Conservation (phyloP, 2,888 invertebrate genomes). For the Pediacus dermestoides region DNA sequence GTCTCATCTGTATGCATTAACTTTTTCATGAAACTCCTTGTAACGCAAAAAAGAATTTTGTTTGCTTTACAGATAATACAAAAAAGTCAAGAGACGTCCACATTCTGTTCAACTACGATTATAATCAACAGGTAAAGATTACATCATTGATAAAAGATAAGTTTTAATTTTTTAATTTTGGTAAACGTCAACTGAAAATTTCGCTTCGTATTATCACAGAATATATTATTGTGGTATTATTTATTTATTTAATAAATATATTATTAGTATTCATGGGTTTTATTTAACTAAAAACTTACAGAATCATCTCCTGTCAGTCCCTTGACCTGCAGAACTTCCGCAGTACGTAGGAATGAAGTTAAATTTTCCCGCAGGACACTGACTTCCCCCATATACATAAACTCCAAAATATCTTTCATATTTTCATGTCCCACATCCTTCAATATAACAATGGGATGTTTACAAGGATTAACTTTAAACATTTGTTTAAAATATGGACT, state of each 20-base stretch:
- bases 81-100: no score
- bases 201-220: no score
- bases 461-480: slow-evolving; percentile 69
- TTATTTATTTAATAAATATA: background rate
- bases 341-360: slow-evolving; percentile 66
- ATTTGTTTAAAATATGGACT: slow-evolving; percentile 75
- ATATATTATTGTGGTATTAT: no score
- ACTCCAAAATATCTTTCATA: slow-evolving; percentile 65
- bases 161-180: no score
- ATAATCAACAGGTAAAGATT: no score
- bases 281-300: slow-evolving; percentile 35
- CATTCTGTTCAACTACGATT: no score
- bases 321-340: slow-evolving; percentile 67
- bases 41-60: no score
- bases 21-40: no score
- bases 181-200: no score
- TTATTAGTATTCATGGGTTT: background rate
- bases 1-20: no score
- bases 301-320: slow-evolving; percentile 58
- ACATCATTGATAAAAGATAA: no score
- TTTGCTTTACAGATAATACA: no score
- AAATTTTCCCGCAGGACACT: slow-evolving; percentile 68
- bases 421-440: slow-evolving; percentile 68
- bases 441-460: slow-evolving; percentile 70
- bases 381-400: slow-evolving; percentile 73